Evolutionary conservation across 2,888 invertebrate species (phyloP).

Genomic region (Drosophila parthenogenetica): DNA sequence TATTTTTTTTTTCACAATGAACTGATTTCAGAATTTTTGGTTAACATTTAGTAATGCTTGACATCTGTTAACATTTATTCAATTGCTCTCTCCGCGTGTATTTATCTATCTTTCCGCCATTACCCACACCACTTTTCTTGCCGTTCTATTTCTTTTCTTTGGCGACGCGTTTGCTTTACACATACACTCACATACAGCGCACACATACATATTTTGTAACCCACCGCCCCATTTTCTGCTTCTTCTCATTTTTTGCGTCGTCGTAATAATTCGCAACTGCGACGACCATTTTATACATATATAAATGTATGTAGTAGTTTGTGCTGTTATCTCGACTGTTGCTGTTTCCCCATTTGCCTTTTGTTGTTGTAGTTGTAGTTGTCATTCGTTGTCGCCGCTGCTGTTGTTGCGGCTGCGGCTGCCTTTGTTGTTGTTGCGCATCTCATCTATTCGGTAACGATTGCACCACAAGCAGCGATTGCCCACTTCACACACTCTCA

Average conservation of each 20-base stretch:
- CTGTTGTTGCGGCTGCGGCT: slow-evolving; percentile 21
- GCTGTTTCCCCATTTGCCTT: slow-evolving; percentile 25
- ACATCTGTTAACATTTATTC: slow-evolving; percentile 33
- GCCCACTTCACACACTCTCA: slow-evolving; percentile 32
- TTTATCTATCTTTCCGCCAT: background rate
- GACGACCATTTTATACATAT: slow-evolving; percentile 68
- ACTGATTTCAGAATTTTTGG: too few relatives aligned
- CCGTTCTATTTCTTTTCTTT: background rate
- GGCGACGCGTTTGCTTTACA: slow-evolving; percentile 6
- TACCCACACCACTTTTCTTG: slow-evolving; percentile 10
- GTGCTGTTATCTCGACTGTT: slow-evolving; percentile 54
- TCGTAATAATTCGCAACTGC: slow-evolving; percentile 76
- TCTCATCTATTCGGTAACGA: slow-evolving; percentile 73
- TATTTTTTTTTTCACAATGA: background rate
- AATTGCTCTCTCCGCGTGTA: slow-evolving; percentile 38
- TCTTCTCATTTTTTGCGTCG: slow-evolving; percentile 38
- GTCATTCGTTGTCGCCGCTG: slow-evolving; percentile 22
- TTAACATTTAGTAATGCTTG: too few relatives aligned
- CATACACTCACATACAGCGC: slow-evolving; percentile 2
- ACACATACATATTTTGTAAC: slow-evolving; percentile 60
- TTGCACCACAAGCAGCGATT: slow-evolving; percentile 60
- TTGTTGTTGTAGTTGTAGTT: slow-evolving; percentile 18
- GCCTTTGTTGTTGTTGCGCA: slow-evolving; percentile 54
- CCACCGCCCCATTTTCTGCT: slow-evolving; percentile 67
- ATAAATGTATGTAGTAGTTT: slow-evolving; percentile 50